Base-by-base conservation (phyloP, 1,140 invertebrate genomes). In the Trichomalopsis sarcophagae region DNA sequence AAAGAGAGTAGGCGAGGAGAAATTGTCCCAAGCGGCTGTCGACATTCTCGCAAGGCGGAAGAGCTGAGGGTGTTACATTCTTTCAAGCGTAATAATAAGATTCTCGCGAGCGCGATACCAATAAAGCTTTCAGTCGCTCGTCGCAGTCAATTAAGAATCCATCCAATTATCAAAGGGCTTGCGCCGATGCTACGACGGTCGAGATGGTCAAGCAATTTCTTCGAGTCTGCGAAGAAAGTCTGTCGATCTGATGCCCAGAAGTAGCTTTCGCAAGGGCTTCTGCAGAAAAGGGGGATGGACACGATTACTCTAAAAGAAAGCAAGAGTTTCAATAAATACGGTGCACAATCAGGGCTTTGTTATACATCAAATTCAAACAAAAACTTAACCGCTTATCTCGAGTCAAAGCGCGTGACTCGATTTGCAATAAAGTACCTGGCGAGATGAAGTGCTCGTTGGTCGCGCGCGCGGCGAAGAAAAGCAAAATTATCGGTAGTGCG, bases 81-180 rank as follows among this genome's bases (percentile, higher is more conserved):
- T 30, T 44, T 62, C 44, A 14, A 68, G 36, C 4, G 36, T 47
- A 69, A 81, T 69, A 44, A 81, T 69, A 69, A 71, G 62, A 81
- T 81, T 81, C 27, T 0, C 62, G 14, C 13, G 13, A 3, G 36
- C 33, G 74, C 23, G 47, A 79, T 62, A 79, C 44, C 33, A n/a
- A 71, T 36, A 10, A 14, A 69, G 55, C 55, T 21, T 68, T 21
- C 23, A 36, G 23, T 14, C 10, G 9, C 47, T 23, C 4, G 33
- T 23, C 4, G 33, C 36, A 44, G 71, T 81, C 33, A 81, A 81
- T 81, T 81, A 69, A 79, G 30, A 79, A 66, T 36, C 23, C n/a
- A 79, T 10, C 55, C 33, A 66, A 36, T 79, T 66, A 66, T 79
- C 36, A 66, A 66, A 66, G 23, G 27, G 40, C 75, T 55, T 5